Evolutionary conservation across 2,888 invertebrate genomes (phyloP).

Genomic region (Drosophila austrosaltans): DNA sequence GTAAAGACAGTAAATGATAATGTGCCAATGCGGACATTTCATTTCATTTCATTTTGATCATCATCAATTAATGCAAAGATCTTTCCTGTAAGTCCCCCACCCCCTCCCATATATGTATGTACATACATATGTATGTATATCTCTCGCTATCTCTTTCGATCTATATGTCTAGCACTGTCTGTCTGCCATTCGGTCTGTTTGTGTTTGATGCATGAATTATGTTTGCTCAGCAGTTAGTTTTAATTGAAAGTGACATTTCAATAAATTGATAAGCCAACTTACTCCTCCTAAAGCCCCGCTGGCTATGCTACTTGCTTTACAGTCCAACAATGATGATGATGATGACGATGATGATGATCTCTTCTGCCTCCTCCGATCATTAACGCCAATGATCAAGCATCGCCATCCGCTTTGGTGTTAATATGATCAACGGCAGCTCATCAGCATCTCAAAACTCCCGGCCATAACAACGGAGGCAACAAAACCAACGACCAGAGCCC

Average conservation of each 20-base stretch:
- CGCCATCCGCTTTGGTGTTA: slow-evolving; percentile 61
- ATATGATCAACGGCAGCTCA: slow-evolving; percentile 77
- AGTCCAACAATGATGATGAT: slow-evolving; percentile 15
- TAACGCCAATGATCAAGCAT: slow-evolving; percentile 45
- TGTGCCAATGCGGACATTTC: slow-evolving; percentile 71
- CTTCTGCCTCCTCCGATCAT: slow-evolving; percentile 34
- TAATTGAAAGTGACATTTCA: slow-evolving; percentile 80
- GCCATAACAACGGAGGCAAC: neutral
- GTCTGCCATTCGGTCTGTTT: slow-evolving; percentile 14
- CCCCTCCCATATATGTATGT: too few species aligned
- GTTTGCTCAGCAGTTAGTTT: slow-evolving; percentile 76
- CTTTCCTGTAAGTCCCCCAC: slow-evolving; percentile 5
- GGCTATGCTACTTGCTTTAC: slow-evolving; percentile 21
- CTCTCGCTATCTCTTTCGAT: neutral
- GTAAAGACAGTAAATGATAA: slow-evolving; percentile 52
- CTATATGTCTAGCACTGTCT: neutral
- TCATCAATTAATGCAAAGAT: slow-evolving; percentile 73
- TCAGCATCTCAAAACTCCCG: slow-evolving; percentile 68
- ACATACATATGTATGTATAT: neutral
- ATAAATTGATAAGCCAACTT: slow-evolving; percentile 69
- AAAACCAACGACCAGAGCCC: too few species aligned
- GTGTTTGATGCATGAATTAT: slow-evolving; percentile 69
- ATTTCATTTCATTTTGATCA: slow-evolving; percentile 71
- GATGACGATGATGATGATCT: slow-evolving; percentile 39
- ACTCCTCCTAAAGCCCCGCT: slow-evolving; percentile 21